Base-by-base conservation (phyloP, 1,140 invertebrate genomes). In the Drosophila sucinea region DNA sequence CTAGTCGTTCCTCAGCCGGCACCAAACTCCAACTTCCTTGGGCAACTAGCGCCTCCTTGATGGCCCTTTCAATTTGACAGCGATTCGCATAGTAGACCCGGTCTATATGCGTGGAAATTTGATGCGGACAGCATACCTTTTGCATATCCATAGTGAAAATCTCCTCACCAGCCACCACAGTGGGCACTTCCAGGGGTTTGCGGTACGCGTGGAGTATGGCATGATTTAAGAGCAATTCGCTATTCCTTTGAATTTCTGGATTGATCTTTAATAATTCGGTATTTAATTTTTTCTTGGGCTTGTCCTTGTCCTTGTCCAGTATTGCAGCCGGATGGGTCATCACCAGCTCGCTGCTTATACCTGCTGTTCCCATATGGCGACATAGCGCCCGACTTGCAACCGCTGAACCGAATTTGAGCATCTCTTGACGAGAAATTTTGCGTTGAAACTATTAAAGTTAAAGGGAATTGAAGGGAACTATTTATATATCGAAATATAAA, bases 51-150 rank as follows among this genome's bases (percentile, higher is more conserved):
- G 96, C 95, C n/a, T 94, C 94, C 33, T 95, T 93, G 70, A 99
- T 98, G 4, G 97, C 98, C 90, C 97, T 96, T 69, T 97, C 93
- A 40, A 99, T 93, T 23, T 97, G 93, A 73, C 97, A 95, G 29
- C 95, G 93, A 72, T 95, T 95, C 0, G 98, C 98, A 93, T 97
- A 97, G 83, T 97, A 97, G 89, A 96, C 99, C 89, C 98, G 97
- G 1, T 98, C 98, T 27, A 98, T 92, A 86, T 96, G 96, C 64
- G 95, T 94, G 54, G 94, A 87, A 89, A 98, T 97, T 91, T 98
- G 95, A 91, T 98, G 97, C 0, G 98, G 98, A 23, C 62, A 64
- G 17, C 32, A 44, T 4, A 78, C 54, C 0, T 29, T 70, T 44
- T 78, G 76, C 1, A 57, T 60, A 29, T 78, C 76, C 61, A 62